Conservation (phyloP, 2,888 invertebrate genomes). For the Phaedon cochleariae region DNA sequence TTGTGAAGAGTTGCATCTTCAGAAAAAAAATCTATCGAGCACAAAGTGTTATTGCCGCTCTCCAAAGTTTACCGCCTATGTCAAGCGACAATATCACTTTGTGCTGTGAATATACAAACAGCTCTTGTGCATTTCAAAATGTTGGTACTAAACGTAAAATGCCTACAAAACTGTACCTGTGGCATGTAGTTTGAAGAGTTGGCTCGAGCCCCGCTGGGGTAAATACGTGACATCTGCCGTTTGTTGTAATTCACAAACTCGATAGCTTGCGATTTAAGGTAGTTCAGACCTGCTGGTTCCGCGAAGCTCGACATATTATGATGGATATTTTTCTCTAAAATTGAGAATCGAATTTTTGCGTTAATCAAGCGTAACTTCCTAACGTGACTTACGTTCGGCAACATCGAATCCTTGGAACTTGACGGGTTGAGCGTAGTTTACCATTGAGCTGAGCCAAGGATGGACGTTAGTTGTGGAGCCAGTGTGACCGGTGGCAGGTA, state of each 20-base stretch:
- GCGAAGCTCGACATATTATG: constrained; percentile 99
- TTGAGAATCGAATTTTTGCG: neutral
- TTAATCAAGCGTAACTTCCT: neutral
- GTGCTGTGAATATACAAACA: too few species aligned
- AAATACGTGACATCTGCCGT: constrained; percentile 98
- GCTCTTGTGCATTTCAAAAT: too few species aligned
- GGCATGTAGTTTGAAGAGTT: constrained; percentile 99
- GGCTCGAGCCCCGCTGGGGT: constrained; percentile 97
- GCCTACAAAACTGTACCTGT: constrained; percentile 71
- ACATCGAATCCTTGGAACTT: constrained; percentile 98
- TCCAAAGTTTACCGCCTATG: too few species aligned
- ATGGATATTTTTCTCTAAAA: constrained; percentile 90
- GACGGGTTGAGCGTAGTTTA: constrained; percentile 99
- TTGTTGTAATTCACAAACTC: constrained; percentile 99
- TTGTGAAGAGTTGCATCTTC: too few species aligned
- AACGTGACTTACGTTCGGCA: constrained; percentile 91
- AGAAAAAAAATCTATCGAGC: too few species aligned
- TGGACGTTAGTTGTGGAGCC: constrained; percentile 99
- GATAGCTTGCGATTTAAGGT: constrained; percentile 93
- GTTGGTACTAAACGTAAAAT: too few species aligned
- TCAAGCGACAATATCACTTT: too few species aligned
- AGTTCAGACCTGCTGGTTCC: constrained; percentile 95
- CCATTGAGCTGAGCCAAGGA: constrained; percentile 97
- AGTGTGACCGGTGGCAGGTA: constrained; percentile 83
- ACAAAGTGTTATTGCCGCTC: too few species aligned